Percentiles rank a stretch among this genome's conserved stretches.
Evolutionary conservation across 2,113 vertebrate genomes (phyloP).

Genomic region (Hippocampus mohnikei): DNA sequence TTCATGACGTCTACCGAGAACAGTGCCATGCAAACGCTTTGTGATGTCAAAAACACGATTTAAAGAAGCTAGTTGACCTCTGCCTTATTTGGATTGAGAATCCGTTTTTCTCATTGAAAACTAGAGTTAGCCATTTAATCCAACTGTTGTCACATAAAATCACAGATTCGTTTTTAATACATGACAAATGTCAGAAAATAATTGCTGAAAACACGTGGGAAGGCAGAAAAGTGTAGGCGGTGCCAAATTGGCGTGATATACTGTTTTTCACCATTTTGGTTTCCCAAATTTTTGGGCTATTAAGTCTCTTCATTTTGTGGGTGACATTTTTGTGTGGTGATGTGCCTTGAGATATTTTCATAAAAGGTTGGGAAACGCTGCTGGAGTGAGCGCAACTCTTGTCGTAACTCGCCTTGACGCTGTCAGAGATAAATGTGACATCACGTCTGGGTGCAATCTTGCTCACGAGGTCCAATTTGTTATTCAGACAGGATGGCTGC

Average conservation of each 20-base stretch:
- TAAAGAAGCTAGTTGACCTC: background rate
- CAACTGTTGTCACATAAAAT: background rate
- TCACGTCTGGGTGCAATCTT: background rate
- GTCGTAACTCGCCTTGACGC: background rate
- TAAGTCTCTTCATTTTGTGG: background rate
- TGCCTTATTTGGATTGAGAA: background rate
- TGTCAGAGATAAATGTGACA: background rate
- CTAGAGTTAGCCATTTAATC: background rate
- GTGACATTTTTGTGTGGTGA: background rate
- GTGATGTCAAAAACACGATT: background rate
- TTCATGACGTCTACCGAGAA: background rate
- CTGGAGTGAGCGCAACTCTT: background rate
- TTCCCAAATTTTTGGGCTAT: too few relatives aligned
- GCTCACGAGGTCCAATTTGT: background rate
- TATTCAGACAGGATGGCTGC: conserved; percentile 36
- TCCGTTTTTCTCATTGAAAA: background rate
- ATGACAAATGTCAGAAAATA: background rate
- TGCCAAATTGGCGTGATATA: too few relatives aligned
- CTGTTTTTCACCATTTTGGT: too few relatives aligned
- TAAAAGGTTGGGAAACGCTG: background rate
- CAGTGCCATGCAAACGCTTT: background rate
- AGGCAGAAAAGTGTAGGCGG: background rate
- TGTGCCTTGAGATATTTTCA: background rate
- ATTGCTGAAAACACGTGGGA: too few relatives aligned
- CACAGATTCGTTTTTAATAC: background rate